Conservation (phyloP, 2,113 vertebrate species). For the Genyomyrus donnyi region DNA sequence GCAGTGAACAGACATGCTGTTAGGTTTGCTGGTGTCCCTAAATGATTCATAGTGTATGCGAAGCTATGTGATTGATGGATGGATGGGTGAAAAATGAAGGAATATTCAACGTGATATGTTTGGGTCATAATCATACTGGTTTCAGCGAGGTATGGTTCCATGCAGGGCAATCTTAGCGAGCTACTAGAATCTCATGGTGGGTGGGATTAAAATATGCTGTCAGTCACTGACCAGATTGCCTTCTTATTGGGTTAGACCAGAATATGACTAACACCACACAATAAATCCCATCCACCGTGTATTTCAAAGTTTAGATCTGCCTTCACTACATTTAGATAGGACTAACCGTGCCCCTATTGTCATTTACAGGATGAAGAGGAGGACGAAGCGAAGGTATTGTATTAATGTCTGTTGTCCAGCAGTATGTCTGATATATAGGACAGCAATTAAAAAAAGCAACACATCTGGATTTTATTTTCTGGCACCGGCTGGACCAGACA, state of each 20-base stretch:
- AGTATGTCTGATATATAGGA: not conserved
- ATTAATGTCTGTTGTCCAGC: not conserved
- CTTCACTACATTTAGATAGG: not conserved
- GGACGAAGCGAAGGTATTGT: constrained; percentile 20
- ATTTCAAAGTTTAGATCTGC: not conserved
- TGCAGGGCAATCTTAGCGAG: not conserved
- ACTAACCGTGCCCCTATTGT: not conserved
- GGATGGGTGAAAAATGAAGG: not conserved
- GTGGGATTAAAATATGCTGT: not conserved
- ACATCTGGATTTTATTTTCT: not conserved
- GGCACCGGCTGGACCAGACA: not conserved
- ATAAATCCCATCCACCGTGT: not conserved
- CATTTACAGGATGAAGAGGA: constrained; percentile 33
- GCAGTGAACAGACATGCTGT: not conserved
- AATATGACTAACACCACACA: not conserved
- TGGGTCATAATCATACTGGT: not conserved
- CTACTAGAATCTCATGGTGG: not conserved
- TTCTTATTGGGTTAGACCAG: not conserved
- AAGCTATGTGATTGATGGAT: not conserved
- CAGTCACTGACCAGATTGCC: not conserved
- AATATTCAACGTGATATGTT: not conserved
- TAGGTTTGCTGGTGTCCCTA: not conserved
- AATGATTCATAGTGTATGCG: not conserved
- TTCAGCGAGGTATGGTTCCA: not conserved
- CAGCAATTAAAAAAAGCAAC: not conserved